Conservation (phyloP, 2,888 invertebrate species). For the Heteromurus nitidus region DNA sequence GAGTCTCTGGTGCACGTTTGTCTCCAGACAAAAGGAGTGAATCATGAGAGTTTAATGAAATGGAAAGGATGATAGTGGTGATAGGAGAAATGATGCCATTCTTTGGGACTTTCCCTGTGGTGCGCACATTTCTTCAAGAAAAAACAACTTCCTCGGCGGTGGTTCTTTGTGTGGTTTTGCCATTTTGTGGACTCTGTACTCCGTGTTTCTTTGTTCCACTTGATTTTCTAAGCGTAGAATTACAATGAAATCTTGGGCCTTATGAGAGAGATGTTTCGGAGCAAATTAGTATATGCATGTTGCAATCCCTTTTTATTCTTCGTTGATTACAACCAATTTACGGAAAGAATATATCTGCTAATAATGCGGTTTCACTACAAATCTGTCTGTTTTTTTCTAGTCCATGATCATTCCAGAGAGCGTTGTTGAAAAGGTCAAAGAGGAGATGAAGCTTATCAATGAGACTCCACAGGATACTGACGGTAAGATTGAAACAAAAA, state of each 20-base stretch:
- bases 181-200: not conserved
- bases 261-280: not conserved
- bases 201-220: not conserved
- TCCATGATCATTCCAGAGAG: constrained; percentile 56
- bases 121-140: not conserved
- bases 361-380: not conserved
- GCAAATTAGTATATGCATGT: not conserved
- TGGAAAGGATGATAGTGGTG: not conserved
- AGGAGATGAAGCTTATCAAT: constrained; percentile 48
- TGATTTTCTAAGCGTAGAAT: not conserved
- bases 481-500: constrained; percentile 35
- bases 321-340: not conserved
- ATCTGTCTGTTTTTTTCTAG: constrained; percentile 40
- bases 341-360: not conserved
- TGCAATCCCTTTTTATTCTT: not conserved
- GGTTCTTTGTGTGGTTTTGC: not conserved
- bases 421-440: constrained; percentile 50
- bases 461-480: constrained; percentile 9
- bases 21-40: not conserved
- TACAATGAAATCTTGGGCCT: not conserved
- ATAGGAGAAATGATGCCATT: not conserved
- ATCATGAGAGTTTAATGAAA: not conserved
- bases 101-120: not conserved
- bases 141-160: not conserved
- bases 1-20: not conserved